phyloP scores from a whole-genome alignment of 2,797 vertebrate species.

The Danio jaintianensis region DNA sequence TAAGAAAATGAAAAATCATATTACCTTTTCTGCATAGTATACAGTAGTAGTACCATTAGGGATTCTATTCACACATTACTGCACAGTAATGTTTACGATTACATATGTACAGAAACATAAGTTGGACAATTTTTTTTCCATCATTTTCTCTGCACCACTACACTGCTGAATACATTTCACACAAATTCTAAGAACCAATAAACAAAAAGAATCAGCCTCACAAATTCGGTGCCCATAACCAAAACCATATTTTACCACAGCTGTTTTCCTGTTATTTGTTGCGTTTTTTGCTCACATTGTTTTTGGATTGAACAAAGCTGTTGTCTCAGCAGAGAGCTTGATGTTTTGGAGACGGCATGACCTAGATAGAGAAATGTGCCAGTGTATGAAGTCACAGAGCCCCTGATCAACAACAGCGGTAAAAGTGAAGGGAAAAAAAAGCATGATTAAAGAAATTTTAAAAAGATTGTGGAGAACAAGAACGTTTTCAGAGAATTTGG shows the following conservation, averaged over 20 bases:
- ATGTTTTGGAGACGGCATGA: conserved; percentile 27
- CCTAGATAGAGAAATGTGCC: conserved; percentile 17
- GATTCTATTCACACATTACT: no score
- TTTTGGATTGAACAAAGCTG: conserved; percentile 19
- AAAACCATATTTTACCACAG: conserved; percentile 4
- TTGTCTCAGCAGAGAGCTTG: conserved; percentile 8
- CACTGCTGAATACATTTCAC: neutral
- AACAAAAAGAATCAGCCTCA: neutral
- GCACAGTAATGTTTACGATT: neutral
- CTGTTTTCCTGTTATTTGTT: conserved; percentile 7
- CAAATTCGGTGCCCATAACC: neutral
- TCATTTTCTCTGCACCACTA: neutral
- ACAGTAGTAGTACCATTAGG: no score
- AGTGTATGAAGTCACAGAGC: conserved; percentile 5
- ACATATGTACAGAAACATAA: neutral
- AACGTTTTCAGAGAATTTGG: neutral
- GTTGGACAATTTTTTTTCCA: neutral
- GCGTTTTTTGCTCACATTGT: conserved; percentile 2
- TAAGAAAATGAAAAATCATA: no score
- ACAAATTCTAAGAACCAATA: neutral
- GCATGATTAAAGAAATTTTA: neutral
- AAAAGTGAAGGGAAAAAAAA: neutral
- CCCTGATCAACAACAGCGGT: neutral
- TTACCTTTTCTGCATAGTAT: no score
- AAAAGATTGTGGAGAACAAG: neutral